phyloP scores from a whole-genome alignment of 1,140 invertebrate genomes.

The Phymorhynchus buccinoides region DNA sequence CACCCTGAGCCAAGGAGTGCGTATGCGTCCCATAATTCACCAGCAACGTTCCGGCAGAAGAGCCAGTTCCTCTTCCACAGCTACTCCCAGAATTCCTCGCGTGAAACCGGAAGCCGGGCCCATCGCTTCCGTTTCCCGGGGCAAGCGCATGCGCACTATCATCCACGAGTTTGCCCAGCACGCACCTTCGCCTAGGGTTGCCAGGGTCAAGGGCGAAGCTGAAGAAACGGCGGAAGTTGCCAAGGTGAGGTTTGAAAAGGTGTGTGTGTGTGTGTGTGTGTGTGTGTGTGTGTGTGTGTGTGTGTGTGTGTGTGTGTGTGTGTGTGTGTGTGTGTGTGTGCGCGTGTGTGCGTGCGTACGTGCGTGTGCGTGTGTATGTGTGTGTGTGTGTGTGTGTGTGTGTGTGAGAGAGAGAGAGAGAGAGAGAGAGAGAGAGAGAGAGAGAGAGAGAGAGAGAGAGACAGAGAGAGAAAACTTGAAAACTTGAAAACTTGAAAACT shows the following conservation, averaged over 20 bases:
- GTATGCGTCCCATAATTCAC: slow-evolving; percentile 53
- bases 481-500: not conserved
- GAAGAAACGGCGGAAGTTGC: slow-evolving; percentile 51
- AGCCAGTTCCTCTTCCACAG: slow-evolving; percentile 18
- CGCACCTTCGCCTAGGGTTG: slow-evolving; percentile 33
- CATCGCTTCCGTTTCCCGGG: slow-evolving; percentile 54
- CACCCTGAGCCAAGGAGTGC: slow-evolving; percentile 50
- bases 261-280: too few species aligned
- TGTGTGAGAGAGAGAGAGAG: too few species aligned
- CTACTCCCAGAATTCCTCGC: slow-evolving; percentile 53
- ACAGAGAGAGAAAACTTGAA: not conserved
- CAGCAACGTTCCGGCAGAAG: not conserved
- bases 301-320: too few species aligned
- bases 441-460: too few species aligned
- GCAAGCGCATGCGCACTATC: slow-evolving; percentile 59
- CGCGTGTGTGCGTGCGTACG: too few species aligned
- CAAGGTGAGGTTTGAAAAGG: slow-evolving; percentile 45
- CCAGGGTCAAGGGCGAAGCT: slow-evolving; percentile 60
- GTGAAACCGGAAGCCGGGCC: slow-evolving; percentile 56
- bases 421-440: too few species aligned
- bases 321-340: too few species aligned
- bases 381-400: too few species aligned
- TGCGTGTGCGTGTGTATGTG: too few species aligned
- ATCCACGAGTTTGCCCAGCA: slow-evolving; percentile 51
- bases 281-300: too few species aligned